Evolutionary conservation across 2,888 invertebrate genomes (phyloP).

Genomic region (Peribatodes rhomboidaria): DNA sequence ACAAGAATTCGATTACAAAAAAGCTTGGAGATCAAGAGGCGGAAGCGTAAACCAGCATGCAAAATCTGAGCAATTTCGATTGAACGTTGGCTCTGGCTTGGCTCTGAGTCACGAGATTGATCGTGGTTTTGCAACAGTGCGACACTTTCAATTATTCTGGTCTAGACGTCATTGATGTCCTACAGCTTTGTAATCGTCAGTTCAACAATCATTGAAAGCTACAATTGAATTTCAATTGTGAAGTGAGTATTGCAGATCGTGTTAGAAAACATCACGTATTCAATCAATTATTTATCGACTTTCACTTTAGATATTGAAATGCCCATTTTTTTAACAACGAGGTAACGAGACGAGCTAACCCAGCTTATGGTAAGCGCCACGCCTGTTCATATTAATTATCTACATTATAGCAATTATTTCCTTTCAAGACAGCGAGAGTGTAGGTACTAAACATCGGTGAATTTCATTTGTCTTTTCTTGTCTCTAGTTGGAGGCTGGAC

Average conservation of each 20-base stretch:
- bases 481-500: too few species aligned
- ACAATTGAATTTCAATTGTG: conserved; percentile 23
- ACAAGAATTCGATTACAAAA: conserved; percentile 48
- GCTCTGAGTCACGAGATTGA: conserved; percentile 28
- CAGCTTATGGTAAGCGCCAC: not conserved
- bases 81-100: conserved; percentile 36
- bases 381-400: not conserved
- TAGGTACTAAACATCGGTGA: too few species aligned
- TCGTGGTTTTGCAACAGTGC: conserved; percentile 34
- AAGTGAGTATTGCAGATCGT: conserved; percentile 3
- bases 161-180: conserved; percentile 19
- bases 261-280: conserved; percentile 23
- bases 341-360: not conserved
- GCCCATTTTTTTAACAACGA: not conserved
- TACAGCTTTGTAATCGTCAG: conserved; percentile 16
- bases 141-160: conserved; percentile 33
- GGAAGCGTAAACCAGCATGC: conserved; percentile 62
- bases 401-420: too few species aligned
- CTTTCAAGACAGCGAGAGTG: too few species aligned
- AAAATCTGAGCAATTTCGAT: conserved; percentile 57
- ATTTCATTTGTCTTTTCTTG: too few species aligned
- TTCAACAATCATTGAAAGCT: conserved; percentile 7
- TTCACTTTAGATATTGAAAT: conserved; percentile 19
- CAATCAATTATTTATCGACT: conserved; percentile 9
- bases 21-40: conserved; percentile 50